Evolutionary conservation across 2,113 vertebrate genomes (phyloP).

Genomic region (Nothoprocta perdicaria): DNA sequence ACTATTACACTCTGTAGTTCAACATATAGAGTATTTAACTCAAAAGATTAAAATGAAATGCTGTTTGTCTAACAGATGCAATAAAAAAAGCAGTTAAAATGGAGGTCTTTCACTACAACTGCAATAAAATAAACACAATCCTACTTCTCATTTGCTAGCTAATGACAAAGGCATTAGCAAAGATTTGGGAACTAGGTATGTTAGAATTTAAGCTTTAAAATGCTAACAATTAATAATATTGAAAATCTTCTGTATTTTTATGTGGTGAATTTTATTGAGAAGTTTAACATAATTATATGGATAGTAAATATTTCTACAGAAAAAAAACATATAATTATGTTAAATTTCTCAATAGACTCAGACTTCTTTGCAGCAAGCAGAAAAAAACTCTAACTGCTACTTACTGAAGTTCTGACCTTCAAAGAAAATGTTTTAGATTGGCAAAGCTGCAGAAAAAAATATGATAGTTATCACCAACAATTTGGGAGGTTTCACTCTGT

Average conservation of each 20-base stretch:
- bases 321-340: background rate
- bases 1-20: background rate
- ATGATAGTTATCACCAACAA: background rate
- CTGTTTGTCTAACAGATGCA: background rate
- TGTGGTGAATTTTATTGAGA: background rate
- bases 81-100: background rate
- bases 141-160: background rate
- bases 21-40: background rate
- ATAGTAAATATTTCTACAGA: background rate
- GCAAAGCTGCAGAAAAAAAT: background rate
- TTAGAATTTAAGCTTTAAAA: background rate
- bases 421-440: background rate
- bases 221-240: background rate
- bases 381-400: background rate
- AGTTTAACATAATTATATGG: background rate
- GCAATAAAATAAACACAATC: background rate
- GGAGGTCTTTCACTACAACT: background rate
- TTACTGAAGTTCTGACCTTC: background rate
- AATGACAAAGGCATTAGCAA: background rate
- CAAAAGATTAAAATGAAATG: background rate
- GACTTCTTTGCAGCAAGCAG: background rate
- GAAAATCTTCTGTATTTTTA: background rate
- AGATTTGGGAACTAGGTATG: background rate
- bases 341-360: background rate
- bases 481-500: background rate